Evolutionary conservation across 2,888 invertebrate species (phyloP).

Genomic region (Nycteola revayana): DNA sequence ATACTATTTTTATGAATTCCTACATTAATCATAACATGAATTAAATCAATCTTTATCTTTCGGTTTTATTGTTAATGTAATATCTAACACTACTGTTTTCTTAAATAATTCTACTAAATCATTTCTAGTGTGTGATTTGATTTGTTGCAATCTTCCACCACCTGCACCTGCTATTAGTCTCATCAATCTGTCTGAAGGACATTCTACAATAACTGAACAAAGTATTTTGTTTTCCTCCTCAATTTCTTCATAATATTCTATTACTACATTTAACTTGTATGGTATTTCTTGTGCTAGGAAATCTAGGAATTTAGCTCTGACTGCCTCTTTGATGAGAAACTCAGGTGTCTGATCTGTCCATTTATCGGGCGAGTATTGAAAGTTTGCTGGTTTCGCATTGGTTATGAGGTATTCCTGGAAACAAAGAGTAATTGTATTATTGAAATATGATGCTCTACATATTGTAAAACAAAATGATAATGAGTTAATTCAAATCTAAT

Average conservation of each 20-base stretch:
- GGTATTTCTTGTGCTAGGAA: constrained; percentile 93
- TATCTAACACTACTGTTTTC: constrained; percentile 75
- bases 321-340: constrained; percentile 86
- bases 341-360: constrained; percentile 89
- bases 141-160: constrained; percentile 86
- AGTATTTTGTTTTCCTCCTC: constrained; percentile 72
- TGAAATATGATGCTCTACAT: too few relatives aligned
- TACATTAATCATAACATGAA: too few relatives aligned
- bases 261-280: constrained; percentile 84
- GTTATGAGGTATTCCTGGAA: constrained; percentile 86
- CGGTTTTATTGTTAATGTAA: constrained; percentile 49
- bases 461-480: not conserved
- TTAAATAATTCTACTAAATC: constrained; percentile 85
- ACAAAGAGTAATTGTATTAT: constrained; percentile 3
- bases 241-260: constrained; percentile 85
- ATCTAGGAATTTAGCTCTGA: constrained; percentile 92
- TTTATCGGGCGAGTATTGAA: constrained; percentile 85
- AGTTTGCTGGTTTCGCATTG: constrained; percentile 84
- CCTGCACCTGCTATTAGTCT: constrained; percentile 85
- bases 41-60: constrained; percentile 27
- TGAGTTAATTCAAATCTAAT: too few relatives aligned
- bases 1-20: too few relatives aligned
- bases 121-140: constrained; percentile 84
- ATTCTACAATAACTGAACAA: constrained; percentile 83
- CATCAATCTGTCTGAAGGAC: constrained; percentile 83